A percentile compares a stretch with the other conserved stretches of the same genome.
Evolutionary conservation across 2,797 vertebrate genomes (phyloP).

Genomic region (Paguma larvata): DNA sequence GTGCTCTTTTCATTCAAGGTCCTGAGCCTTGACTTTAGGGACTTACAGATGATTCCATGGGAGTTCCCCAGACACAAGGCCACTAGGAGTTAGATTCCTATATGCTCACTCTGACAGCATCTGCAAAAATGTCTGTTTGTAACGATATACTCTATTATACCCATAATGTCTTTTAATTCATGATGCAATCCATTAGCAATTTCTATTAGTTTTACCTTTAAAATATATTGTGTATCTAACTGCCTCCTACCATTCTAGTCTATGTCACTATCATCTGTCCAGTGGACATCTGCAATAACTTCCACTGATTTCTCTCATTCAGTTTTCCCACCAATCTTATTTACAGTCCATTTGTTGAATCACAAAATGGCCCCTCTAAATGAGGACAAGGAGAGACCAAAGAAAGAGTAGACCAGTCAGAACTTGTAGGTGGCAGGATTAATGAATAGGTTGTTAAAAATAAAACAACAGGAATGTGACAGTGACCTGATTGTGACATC

Average conservation of each 20-base stretch:
- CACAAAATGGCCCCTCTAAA: background rate
- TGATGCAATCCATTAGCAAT: background rate
- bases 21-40: background rate
- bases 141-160: background rate
- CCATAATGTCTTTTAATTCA: background rate
- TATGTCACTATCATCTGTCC: background rate
- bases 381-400: background rate
- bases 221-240: background rate
- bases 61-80: background rate
- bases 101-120: background rate
- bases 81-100: background rate
- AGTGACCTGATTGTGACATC: background rate
- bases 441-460: background rate
- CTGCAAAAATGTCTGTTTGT: background rate
- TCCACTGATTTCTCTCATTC: background rate
- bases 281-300: background rate
- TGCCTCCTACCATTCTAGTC: background rate
- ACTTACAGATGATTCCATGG: background rate
- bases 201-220: conserved; percentile 18
- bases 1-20: background rate
- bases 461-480: background rate
- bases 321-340: background rate
- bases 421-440: background rate
- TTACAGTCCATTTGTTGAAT: background rate
- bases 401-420: background rate